Percentiles rank a stretch among this genome's conserved stretches.
These are phyloP conservation scores for Heliconius charithonia DNA, from an alignment of 2,888 invertebrate species.

Conservation along the genomic window DNA sequence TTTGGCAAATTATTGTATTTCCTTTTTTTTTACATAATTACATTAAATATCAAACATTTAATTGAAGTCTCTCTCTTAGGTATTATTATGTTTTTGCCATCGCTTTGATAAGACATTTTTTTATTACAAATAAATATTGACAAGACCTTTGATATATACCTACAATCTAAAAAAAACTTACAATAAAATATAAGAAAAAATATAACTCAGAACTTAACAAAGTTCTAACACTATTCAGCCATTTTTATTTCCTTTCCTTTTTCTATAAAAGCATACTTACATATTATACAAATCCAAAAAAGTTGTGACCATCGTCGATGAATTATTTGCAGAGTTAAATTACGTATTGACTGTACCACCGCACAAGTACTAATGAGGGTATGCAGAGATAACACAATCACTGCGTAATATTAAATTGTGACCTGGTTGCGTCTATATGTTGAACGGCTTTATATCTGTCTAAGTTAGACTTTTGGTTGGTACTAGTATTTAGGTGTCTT, in stretches of 20 bases:
- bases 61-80: too few relatives aligned
- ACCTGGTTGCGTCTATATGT: not conserved
- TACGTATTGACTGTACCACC: not conserved
- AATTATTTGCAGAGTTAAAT: not conserved
- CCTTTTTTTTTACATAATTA: too few relatives aligned
- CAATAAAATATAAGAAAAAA: not conserved
- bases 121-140: too few relatives aligned
- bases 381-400: slow-evolving; percentile 12
- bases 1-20: too few relatives aligned
- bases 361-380: slow-evolving; percentile 18
- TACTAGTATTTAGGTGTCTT: not conserved
- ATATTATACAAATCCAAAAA: not conserved
- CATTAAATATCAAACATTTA: too few relatives aligned
- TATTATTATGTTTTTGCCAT: too few relatives aligned
- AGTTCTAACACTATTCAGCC: not conserved
- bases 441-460: slow-evolving; percentile 5
- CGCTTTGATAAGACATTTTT: too few relatives aligned
- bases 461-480: not conserved
- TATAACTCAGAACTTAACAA: not conserved
- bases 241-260: not conserved
- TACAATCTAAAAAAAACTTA: not conserved
- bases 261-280: not conserved
- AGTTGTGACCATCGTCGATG: slow-evolving; percentile 3
- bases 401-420: slow-evolving; percentile 3
- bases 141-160: too few relatives aligned